These are phyloP conservation scores for Sceliomorpha sp. DNA, from an alignment of 2,888 invertebrate genomes.

Conservation along the genomic window DNA sequence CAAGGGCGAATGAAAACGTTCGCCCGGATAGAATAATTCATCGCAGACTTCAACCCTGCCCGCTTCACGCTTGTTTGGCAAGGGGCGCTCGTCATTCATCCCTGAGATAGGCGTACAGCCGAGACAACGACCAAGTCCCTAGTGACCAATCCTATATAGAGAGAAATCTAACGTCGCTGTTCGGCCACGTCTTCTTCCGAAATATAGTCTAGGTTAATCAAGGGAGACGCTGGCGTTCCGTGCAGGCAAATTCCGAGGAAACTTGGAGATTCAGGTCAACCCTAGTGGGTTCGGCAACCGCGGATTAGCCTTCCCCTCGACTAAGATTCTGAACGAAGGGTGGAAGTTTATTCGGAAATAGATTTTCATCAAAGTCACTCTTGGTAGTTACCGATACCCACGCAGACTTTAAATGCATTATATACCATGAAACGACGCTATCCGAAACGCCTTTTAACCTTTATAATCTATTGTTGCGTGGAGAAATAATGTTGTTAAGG, in stretches of 20 bases:
- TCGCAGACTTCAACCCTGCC: slow-evolving; percentile 63
- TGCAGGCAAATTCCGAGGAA: slow-evolving; percentile 20
- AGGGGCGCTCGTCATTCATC: slow-evolving; percentile 61
- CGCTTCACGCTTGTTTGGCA: slow-evolving; percentile 67
- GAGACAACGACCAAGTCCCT: slow-evolving; percentile 46
- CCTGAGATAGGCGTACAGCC: slow-evolving; percentile 35
- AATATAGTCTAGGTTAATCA: slow-evolving; percentile 29
- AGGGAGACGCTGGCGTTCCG: slow-evolving; percentile 3
- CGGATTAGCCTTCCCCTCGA: slow-evolving; percentile 39
- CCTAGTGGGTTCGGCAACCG: slow-evolving; percentile 23
- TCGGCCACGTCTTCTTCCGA: slow-evolving; percentile 10
- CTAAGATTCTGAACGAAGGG: slow-evolving; percentile 30
- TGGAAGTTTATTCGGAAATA: slow-evolving; percentile 46
- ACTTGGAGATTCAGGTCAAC: slow-evolving; percentile 51
- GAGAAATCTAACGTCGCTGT: slow-evolving; percentile 7
- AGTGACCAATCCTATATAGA: slow-evolving; percentile 43
- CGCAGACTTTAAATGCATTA: slow-evolving; percentile 16
- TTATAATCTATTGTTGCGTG: too few relatives aligned
- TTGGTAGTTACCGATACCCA: background rate
- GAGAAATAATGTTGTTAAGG: too few relatives aligned
- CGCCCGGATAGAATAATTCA: slow-evolving; percentile 73
- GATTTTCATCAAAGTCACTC: slow-evolving; percentile 47
- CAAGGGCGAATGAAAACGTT: slow-evolving; percentile 72
- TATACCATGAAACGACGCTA: background rate
- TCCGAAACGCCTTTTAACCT: too few relatives aligned